Evolutionary conservation across 1,140 invertebrate species (phyloP).

Genomic region (Pemphigus obesinymphae): DNA sequence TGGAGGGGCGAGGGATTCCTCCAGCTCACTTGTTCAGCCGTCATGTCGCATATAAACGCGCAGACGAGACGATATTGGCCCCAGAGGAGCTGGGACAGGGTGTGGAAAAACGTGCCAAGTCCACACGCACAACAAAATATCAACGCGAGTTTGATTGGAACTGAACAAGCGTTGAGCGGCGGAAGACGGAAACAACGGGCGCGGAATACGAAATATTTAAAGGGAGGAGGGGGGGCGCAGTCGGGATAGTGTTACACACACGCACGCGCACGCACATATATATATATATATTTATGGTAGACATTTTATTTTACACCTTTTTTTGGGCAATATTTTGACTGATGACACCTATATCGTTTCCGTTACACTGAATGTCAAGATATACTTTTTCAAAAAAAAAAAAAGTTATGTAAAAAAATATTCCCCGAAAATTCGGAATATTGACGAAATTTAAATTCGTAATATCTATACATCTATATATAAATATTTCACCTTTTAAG

Average conservation of each 20-base stretch:
- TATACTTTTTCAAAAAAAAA: too few relatives aligned
- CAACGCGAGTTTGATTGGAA: constrained; percentile 22
- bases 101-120: constrained; percentile 24
- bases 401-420: too few relatives aligned
- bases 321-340: not conserved
- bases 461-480: too few relatives aligned
- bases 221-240: not conserved
- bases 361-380: too few relatives aligned
- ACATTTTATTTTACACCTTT: not conserved
- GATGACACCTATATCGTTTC: not conserved
- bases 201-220: constrained; percentile 24
- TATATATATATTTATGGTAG: not conserved
- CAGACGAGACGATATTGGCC: constrained; percentile 12
- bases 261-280: not conserved
- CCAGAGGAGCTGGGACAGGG: not conserved
- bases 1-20: not conserved
- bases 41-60: not conserved
- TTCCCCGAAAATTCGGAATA: too few relatives aligned
- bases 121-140: constrained; percentile 1
- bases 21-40: not conserved
- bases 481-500: too few relatives aligned
- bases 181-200: not conserved
- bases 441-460: too few relatives aligned
- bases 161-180: constrained; percentile 15
- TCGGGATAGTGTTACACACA: not conserved